phyloP scores from a whole-genome alignment of 1,140 invertebrate genomes.

The Coelopa frigida region DNA sequence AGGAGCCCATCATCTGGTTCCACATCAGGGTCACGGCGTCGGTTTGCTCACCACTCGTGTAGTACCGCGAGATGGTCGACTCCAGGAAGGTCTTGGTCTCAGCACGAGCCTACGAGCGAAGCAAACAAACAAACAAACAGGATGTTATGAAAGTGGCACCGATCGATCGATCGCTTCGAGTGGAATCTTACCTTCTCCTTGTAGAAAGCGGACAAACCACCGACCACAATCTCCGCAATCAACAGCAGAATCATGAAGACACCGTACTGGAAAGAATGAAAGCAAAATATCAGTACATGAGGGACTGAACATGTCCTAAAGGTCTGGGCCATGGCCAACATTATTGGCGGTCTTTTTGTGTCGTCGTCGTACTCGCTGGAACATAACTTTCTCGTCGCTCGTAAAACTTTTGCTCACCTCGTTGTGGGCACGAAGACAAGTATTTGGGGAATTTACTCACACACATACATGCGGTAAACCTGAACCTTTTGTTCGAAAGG shows the following conservation, averaged over 20 bases:
- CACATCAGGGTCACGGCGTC: slow-evolving; percentile 58
- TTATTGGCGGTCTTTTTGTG: too few relatives aligned
- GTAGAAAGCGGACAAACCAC: slow-evolving; percentile 61
- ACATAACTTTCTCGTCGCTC: too few relatives aligned
- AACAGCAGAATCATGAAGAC: slow-evolving; percentile 63
- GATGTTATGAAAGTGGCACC: slow-evolving; percentile 6
- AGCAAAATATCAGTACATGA: too few relatives aligned
- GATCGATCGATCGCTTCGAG: slow-evolving; percentile 13
- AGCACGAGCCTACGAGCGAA: slow-evolving; percentile 53
- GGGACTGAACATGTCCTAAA: too few relatives aligned
- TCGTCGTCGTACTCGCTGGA: too few relatives aligned
- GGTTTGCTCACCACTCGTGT: slow-evolving; percentile 46
- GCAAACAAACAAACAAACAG: too few relatives aligned
- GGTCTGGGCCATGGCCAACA: too few relatives aligned
- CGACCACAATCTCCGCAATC: slow-evolving; percentile 62
- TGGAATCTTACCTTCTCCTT: slow-evolving; percentile 56
- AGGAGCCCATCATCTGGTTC: slow-evolving; percentile 60
- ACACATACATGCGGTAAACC: too few relatives aligned
- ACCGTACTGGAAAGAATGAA: slow-evolving; percentile 63
- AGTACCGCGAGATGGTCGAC: slow-evolving; percentile 52
- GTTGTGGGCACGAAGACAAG: too few relatives aligned
- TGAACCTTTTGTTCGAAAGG: too few relatives aligned
- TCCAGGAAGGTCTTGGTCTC: slow-evolving; percentile 52
- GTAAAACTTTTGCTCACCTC: too few relatives aligned
- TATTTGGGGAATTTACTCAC: too few relatives aligned